phyloP scores from a whole-genome alignment of 2,888 invertebrate species.

The Melieria crassipennis region DNA sequence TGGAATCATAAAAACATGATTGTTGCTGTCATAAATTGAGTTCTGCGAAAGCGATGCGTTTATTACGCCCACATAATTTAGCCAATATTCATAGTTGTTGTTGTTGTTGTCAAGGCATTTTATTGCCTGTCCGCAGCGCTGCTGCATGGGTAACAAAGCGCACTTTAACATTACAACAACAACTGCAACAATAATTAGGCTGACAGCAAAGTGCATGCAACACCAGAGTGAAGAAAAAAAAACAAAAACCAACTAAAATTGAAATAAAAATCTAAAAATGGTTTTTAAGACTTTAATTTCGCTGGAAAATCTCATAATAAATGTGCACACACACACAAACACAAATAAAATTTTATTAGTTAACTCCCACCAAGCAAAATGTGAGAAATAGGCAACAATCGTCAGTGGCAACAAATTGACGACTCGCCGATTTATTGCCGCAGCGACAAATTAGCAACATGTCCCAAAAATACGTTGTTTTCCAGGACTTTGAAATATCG shows the following conservation, averaged over 20 bases:
- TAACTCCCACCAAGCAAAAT: no score
- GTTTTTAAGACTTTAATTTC: neutral
- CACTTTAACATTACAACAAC: no score
- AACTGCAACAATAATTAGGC: no score
- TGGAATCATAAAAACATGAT: slow-evolving; percentile 18
- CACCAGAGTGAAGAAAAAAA: no score
- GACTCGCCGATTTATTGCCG: no score
- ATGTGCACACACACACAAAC: neutral
- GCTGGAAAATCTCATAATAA: neutral
- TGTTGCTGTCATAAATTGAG: slow-evolving; percentile 12
- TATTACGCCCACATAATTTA: neutral
- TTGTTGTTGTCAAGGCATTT: neutral
- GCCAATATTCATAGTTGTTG: neutral
- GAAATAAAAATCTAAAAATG: neutral
- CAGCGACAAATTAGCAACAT: no score
- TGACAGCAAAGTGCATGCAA: no score
- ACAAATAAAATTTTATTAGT: neutral
- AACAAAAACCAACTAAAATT: neutral
- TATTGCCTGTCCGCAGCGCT: neutral
- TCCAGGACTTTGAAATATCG: no score
- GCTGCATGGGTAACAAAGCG: neutral
- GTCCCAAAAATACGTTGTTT: no score
- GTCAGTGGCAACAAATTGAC: no score
- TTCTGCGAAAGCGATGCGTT: no score
- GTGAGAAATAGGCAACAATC: no score